Base-by-base conservation (phyloP, 2,888 invertebrate genomes). In the Dynastes hyllus region DNA sequence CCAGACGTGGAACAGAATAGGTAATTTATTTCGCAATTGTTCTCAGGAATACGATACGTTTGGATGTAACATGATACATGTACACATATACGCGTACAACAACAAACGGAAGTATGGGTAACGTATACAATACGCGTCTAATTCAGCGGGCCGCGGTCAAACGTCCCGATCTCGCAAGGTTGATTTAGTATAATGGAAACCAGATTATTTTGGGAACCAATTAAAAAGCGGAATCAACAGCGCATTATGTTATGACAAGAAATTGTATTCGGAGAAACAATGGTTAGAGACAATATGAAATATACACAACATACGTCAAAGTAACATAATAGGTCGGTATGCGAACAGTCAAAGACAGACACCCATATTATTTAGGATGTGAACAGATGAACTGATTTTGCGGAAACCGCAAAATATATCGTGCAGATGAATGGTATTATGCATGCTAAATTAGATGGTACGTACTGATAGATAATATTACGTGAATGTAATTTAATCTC, bases 1-100 rank as follows among this genome's bases (percentile, higher is more conserved):
- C 77, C 78, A 76, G 80, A 73, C 77, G 76, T 71, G 73, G 63
- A 65, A 51, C 65, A 73, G 63, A 73, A 67, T 69, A 69, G 73
- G 73, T 78, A 78, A 78, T 78, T 78, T 78, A 78, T 78, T 78
- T 65, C 53, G 71, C 71, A 65, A 78, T 78, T 78, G 78, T 78
- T 78, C 70, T 71, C 70, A 70, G 78, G 61, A 70, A 78, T 70
- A 70, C 78, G 71, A 78, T 71, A 78, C 71, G 65, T 73, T 78
- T 65, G 73, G 66, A 78, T 40, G 78, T 53, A 65, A 78, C 40
- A 32, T 58, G 73, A 61, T 61, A 61, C 61, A 75, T 27, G n/a
- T n/a, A 69, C 27, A 40, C 37, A 66, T 40, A 66, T 45, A 8
- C 37, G 16, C 8, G 66, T 45, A 58, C 73, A 45, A 22, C 13